These are phyloP conservation scores for Drosophila limbata DNA, from an alignment of 2,888 invertebrate genomes.

Conservation along the genomic window DNA sequence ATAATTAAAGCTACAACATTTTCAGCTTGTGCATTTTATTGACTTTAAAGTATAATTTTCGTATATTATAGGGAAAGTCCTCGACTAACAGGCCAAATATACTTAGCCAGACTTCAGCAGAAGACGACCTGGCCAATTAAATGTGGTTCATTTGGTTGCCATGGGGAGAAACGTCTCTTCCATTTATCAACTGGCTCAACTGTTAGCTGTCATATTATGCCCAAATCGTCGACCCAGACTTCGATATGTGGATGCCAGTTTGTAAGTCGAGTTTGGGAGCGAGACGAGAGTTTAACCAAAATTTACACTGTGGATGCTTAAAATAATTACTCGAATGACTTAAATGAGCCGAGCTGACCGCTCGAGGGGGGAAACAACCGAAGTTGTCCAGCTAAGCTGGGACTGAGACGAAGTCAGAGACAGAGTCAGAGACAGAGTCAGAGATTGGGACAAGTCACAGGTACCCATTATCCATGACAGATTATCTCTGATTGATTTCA, in stretches of 20 bases:
- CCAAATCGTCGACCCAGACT: slow-evolving; percentile 67
- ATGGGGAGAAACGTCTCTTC: slow-evolving; percentile 57
- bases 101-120: slow-evolving; percentile 1
- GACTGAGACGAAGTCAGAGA: slow-evolving; percentile 1
- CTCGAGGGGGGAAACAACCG: slow-evolving; percentile 40
- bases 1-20: slow-evolving; percentile 61
- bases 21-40: slow-evolving; percentile 53
- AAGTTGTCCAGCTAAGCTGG: slow-evolving; percentile 9
- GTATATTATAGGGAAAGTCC: slow-evolving; percentile 28
- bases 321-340: slow-evolving; percentile 81
- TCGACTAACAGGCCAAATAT: slow-evolving; percentile 1
- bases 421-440: neutral
- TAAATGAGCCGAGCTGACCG: slow-evolving; percentile 68
- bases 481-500: slow-evolving; percentile 82
- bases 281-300: slow-evolving; percentile 74
- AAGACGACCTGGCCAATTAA: slow-evolving; percentile 63
- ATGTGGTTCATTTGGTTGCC: slow-evolving; percentile 71
- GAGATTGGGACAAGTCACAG: slow-evolving; percentile 58
- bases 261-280: slow-evolving; percentile 28
- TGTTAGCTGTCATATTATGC: slow-evolving; percentile 83
- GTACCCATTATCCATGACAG: slow-evolving; percentile 78
- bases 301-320: slow-evolving; percentile 81
- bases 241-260: slow-evolving; percentile 15
- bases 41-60: slow-evolving; percentile 58
- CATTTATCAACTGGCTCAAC: slow-evolving; percentile 81